Evolutionary conservation across 2,888 invertebrate species (phyloP), one percentile per base, ranked within the genome.

Genomic region (Aspidiotus destructor): DNA sequence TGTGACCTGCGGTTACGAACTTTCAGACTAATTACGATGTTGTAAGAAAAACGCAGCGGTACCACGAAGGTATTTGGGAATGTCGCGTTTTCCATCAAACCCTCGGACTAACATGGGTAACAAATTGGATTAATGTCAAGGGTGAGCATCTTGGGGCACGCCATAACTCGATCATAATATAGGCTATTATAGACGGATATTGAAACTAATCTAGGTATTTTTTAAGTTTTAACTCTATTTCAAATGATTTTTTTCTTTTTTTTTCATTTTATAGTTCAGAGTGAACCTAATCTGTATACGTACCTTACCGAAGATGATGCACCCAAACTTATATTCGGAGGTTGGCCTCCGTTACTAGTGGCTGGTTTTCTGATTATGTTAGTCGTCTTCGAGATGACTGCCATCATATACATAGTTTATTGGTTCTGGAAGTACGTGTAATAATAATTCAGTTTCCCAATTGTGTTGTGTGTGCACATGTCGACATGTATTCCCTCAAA

Each of bases 391-490:
- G 64, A 64, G 42, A 64, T 64, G 11, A 7, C 13, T 13, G 52
- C 28, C n/a, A 42, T 64, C 41, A 17, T 16, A 42, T 64, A 64
- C 57, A 41, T 15, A n/a, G 55, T 53, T 13, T 53, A 53, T 41
- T 64, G 64, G 64, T 64, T 55, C 13, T 55, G 64, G 64, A 64
- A 13, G 64, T 64, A 64, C n/a, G n/a, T n/a, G n/a, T n/a, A n/a
- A n/a, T n/a, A n/a, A n/a, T n/a, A 62, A 5, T 28, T 28, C 28
- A 28, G 28, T 28, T 28, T 5, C 5, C 28, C 28, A 28, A 28
- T 28, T 28, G 5, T n/a, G n/a, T n/a, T n/a, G n/a, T n/a, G n/a
- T 28, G 28, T 28, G 28, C 28, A 28, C 28, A 28, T 28, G 28
- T 28, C 28, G 2, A 28, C 28, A 3, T 28, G 1, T 28, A 28